Percentiles rank a stretch among this genome's conserved stretches.
Conservation (phyloP, 2,113 vertebrate genomes). For the Australoheros scitulus region DNA sequence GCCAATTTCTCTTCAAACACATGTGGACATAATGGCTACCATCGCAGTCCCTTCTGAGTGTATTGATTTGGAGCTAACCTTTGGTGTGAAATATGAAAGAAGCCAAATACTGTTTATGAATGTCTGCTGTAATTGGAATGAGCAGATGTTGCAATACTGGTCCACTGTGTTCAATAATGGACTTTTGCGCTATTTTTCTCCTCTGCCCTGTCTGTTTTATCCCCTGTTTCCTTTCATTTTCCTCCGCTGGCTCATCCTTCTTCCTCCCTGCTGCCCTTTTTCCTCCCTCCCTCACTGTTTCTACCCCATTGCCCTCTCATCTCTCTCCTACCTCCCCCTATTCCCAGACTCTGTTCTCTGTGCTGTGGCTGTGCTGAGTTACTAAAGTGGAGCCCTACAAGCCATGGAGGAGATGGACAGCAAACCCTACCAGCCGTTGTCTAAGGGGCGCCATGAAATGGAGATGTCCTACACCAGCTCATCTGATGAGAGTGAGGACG, state of each 20-base stretch:
- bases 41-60: slow-evolving; percentile 28
- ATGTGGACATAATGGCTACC: slow-evolving; percentile 39
- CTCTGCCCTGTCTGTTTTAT: slow-evolving; percentile 27
- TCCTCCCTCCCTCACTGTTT: neutral
- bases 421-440: slow-evolving; percentile 96
- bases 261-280: slow-evolving; percentile 8
- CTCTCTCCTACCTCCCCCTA: slow-evolving; percentile 12
- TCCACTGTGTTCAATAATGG: slow-evolving; percentile 67
- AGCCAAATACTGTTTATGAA: slow-evolving; percentile 68
- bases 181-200: slow-evolving; percentile 47
- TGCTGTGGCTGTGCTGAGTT: slow-evolving; percentile 78
- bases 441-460: slow-evolving; percentile 94
- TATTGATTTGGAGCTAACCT: slow-evolving; percentile 74
- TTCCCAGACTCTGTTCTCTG: slow-evolving; percentile 77
- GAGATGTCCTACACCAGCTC: slow-evolving; percentile 96
- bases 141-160: slow-evolving; percentile 66
- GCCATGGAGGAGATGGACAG: slow-evolving; percentile 98
- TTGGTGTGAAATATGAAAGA: slow-evolving; percentile 72
- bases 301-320: neutral
- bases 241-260: slow-evolving; percentile 25
- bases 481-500: slow-evolving; percentile 95
- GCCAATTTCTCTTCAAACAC: slow-evolving; percentile 59
- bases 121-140: slow-evolving; percentile 64
- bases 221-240: slow-evolving; percentile 35
- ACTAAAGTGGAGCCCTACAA: slow-evolving; percentile 79